Conservation (phyloP, 2,888 invertebrate species). For the Tenthredo mesomela region DNA sequence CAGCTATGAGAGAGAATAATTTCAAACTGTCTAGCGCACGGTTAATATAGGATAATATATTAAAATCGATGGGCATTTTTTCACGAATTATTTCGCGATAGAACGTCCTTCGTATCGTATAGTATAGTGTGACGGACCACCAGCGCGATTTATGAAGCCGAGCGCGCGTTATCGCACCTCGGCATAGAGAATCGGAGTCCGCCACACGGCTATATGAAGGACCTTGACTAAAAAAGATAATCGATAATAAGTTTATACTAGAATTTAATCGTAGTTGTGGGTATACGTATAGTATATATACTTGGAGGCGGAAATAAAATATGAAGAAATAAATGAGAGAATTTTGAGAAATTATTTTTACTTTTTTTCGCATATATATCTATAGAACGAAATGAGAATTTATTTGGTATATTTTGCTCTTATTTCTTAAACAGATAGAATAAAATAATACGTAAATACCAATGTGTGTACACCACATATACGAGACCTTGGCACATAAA, state of each 20-base stretch:
- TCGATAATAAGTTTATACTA: background rate
- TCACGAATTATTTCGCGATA: background rate
- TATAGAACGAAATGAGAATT: background rate
- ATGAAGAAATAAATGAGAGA: background rate
- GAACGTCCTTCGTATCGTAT: background rate
- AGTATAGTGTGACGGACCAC: background rate
- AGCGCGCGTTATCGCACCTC: background rate
- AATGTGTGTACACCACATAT: background rate
- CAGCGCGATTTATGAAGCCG: background rate
- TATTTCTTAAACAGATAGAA: background rate
- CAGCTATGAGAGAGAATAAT: background rate
- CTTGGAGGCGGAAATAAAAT: background rate
- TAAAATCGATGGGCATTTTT: background rate
- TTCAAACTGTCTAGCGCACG: background rate
- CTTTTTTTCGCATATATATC: background rate
- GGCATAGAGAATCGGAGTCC: background rate
- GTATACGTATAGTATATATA: too few relatives aligned
- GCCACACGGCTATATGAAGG: background rate
- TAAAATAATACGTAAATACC: background rate
- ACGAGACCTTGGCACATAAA: constrained; percentile 37
- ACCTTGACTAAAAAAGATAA: background rate
- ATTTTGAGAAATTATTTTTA: background rate
- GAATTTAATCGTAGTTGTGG: background rate
- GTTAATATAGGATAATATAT: background rate
- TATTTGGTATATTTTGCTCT: background rate